A percentile compares a stretch with the other conserved stretches of the same genome.
phyloP scores from a whole-genome alignment of 2,113 vertebrate genomes.

The Seriola aureovittata region DNA sequence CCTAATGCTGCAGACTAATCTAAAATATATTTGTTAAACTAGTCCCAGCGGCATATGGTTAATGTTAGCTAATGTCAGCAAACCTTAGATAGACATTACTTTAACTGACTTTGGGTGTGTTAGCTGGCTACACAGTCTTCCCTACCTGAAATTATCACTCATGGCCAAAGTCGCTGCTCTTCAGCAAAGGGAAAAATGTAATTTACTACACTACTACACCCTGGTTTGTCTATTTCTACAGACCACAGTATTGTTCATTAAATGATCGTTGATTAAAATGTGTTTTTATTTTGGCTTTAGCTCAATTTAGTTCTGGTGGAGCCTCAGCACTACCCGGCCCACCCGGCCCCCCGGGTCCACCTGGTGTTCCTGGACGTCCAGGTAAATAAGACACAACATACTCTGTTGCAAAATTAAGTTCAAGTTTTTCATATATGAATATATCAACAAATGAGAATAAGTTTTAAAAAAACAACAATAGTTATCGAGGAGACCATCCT shows the following conservation, averaged over 20 bases:
- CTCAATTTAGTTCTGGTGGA: slow-evolving; percentile 31
- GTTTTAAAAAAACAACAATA: no score
- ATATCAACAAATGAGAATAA: no score
- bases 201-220: neutral
- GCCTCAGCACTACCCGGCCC: slow-evolving; percentile 40
- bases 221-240: neutral
- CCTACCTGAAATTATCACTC: neutral
- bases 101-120: neutral
- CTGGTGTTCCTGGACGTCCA: slow-evolving; percentile 80
- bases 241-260: neutral
- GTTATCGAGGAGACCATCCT: neutral
- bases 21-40: neutral
- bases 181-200: neutral
- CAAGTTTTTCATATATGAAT: no score
- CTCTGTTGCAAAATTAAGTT: neutral
- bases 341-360: slow-evolving; percentile 74
- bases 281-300: slow-evolving; percentile 53
- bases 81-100: neutral
- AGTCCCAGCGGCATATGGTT: no score
- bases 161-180: neutral
- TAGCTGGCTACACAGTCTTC: no score
- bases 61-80: no score
- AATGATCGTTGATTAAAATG: neutral
- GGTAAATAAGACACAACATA: slow-evolving; percentile 63
- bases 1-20: neutral